These are phyloP conservation scores for Didymodactylos carnosus DNA, from an alignment of 2,888 invertebrate species.

Conservation along the genomic window DNA sequence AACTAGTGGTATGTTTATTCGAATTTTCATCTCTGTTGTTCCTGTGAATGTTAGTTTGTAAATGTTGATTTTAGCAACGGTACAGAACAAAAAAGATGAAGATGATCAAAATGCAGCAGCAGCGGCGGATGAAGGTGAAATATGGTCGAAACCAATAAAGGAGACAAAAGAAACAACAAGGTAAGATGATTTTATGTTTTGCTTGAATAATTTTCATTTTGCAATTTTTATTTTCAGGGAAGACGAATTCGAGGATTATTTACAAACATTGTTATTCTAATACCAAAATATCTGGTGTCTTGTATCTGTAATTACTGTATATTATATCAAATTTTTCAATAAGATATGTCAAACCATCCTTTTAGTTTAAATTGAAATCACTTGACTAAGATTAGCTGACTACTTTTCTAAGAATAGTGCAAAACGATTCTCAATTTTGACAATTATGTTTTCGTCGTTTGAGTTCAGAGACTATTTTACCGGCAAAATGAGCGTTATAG, in stretches of 20 bases:
- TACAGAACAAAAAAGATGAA: not conserved
- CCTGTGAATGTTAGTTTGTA: no score
- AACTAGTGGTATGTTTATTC: no score
- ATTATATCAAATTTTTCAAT: no score
- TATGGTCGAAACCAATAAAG: not conserved
- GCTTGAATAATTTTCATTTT: not conserved
- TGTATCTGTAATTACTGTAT: no score
- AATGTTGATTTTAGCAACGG: not conserved
- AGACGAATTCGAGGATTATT: constrained; percentile 14
- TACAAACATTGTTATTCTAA: constrained; percentile 13
- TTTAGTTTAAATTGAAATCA: no score
- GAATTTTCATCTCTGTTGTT: not conserved
- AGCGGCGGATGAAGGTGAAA: not conserved
- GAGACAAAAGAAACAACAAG: not conserved
- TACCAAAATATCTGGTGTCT: not conserved
- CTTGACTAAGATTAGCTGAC: no score
- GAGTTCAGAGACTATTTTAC: no score
- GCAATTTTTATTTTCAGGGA: constrained; percentile 1
- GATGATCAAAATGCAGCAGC: not conserved
- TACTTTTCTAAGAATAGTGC: no score
- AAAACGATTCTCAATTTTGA: no score
- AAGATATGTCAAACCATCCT: no score
- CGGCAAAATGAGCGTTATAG: no score
- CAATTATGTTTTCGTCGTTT: no score
- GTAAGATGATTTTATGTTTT: not conserved